Base-by-base conservation (phyloP, 2,888 invertebrate species). In the Cistogaster globosa region DNA sequence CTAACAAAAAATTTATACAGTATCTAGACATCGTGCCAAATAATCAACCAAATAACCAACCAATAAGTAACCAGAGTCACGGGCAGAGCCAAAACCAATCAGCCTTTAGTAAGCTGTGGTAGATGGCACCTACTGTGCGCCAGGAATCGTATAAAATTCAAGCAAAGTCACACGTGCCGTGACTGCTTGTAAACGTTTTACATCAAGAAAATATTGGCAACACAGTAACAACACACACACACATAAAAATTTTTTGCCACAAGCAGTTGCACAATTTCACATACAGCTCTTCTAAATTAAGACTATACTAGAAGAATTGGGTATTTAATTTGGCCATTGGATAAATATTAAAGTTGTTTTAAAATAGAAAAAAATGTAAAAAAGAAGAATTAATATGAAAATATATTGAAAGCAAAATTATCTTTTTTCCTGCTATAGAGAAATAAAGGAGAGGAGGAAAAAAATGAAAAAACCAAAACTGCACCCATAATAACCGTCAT, bases 71-170 rank as follows among this genome's bases (percentile, higher is more conserved):
- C 63, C 63, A 67, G 42, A 83, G 65, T 45, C 32, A 45, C 60
- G 42, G 18, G 32, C 67, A 79, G 55, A 78, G 63, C 75, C 82
- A 85, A 85, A 85, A 78, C 82, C 77, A 78, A 78, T 78, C 85
- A 82, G 71, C 12, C 53, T 76, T 51, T 14, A 57, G 69, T 57
- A 82, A 69, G 76, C 55, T 71, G 76, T 48, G 55, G 71, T 48
- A 36, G 55, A 38, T 57, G 65, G 38, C 57, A 57, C 48, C 36
- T 71, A 8, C 48, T 62, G 36, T 42, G 8, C 12, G 42, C 42
- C 42, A 12, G 42, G 12, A 42, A 42, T 42, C 12, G 42, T 42
- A 58, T 18, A 71, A 82, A 68, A 72, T 51, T 71, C 32, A 83
- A 60, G 58, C 38, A 62, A 74, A 85, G 48, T 79, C 48, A 75